A percentile compares a stretch with the other conserved stretches of the same genome.
Conservation (phyloP, 2,888 invertebrate species). For the Cataglyphis altisquamis region DNA sequence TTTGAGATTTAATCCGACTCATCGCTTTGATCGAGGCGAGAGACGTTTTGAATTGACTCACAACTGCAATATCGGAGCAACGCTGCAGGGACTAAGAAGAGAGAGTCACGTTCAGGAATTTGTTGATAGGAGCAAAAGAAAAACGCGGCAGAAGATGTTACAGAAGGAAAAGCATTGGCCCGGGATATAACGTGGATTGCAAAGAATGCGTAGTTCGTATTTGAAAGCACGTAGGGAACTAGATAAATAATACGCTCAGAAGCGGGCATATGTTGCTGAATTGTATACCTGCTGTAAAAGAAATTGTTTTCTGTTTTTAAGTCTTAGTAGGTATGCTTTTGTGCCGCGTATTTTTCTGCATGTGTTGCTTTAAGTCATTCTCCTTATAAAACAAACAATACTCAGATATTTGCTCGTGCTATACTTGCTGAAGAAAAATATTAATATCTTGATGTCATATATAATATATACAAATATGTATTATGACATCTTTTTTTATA, state of each 20-base stretch:
- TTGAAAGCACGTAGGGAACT: constrained; percentile 9
- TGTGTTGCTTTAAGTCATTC: constrained; percentile 25
- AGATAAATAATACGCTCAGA: not conserved
- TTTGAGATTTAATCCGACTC: constrained; percentile 22
- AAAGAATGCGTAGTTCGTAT: constrained; percentile 35
- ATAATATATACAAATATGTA: not conserved
- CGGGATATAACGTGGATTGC: constrained; percentile 40
- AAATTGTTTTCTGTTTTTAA: constrained; percentile 39
- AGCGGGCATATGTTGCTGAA: constrained; percentile 17
- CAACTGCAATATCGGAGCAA: constrained; percentile 44
- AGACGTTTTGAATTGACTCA: constrained; percentile 33
- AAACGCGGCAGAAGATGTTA: constrained; percentile 29
- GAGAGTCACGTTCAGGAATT: constrained; percentile 41
- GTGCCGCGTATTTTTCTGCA: constrained; percentile 25
- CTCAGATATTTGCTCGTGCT: constrained; percentile 4
- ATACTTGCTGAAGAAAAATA: not conserved
- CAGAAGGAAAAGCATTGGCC: constrained; percentile 31
- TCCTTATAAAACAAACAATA: constrained; percentile 7
- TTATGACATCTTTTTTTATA: not conserved
- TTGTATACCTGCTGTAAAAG: constrained; percentile 33
- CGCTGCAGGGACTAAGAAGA: constrained; percentile 23
- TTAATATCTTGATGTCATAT: not conserved
- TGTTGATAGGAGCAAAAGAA: constrained; percentile 32
- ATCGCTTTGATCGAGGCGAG: constrained; percentile 43
- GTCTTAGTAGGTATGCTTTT: constrained; percentile 13